Base-by-base conservation (phyloP, 2,113 vertebrate genomes). In the Galbula dea region DNA sequence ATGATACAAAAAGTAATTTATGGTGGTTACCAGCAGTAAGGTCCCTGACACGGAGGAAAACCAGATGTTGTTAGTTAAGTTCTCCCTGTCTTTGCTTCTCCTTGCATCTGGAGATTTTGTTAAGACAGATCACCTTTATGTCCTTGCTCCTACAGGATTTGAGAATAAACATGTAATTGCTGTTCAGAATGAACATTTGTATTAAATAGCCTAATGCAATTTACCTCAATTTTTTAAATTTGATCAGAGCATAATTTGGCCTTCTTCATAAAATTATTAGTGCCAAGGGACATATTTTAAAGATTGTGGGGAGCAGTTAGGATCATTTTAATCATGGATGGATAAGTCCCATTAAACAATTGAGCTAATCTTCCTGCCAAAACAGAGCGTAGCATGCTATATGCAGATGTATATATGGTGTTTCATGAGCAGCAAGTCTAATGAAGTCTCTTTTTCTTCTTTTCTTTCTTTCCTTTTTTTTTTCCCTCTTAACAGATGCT, bases 141-240 rank as follows among this genome's bases (percentile, higher is more conserved):
- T 61, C 39, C 45, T 59, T 58, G 36, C 77, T 88, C 59, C 63
- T 87, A n/a, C 71, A 67, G 87, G 74, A 52, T 83, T 63, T 61
- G 82, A 85, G 51, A 83, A 77, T 80, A 83, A 92, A 62, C 43
- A 58, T 63, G 59, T 58, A 77, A 52, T 63, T 77, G 67, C 84
- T 83, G 46, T 55, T 89, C 55, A 77, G 72, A 91, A 59, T 32
- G 55, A 92, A 51, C 34, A 29, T 89, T 95, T 89, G 59, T 85
- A 71, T 86, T 71, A 83, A 92, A 41, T 37, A 89, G 51, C 67
- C 46, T 95, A 80, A 94, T 94, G 79, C 59, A 91, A 58, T 94
- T 95, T 94, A 46, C 74, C n/a, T 89, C 71, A 79, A 13, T 80
- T 90, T 91, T 84, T 88, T 63, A 21, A 73, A 94, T 96, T 94